These are phyloP conservation scores for Ruditapes philippinarum DNA, from an alignment of 1,140 invertebrate genomes.

Conservation along the genomic window DNA sequence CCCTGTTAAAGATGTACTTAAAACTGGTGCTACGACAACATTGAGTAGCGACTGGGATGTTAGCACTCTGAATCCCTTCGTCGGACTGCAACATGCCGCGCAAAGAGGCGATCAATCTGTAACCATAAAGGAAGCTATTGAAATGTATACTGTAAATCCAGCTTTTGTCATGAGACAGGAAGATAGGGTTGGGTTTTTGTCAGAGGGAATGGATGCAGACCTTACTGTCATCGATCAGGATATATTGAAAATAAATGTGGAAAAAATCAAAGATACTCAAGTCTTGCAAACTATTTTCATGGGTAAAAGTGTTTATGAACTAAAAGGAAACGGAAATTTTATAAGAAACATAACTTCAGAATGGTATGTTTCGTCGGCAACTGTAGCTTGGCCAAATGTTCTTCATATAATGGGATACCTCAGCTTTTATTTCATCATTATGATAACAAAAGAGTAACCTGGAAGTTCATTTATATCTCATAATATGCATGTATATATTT, in stretches of 20 bases:
- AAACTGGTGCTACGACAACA: constrained; percentile 51
- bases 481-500: too few species aligned
- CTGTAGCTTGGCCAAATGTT: too few species aligned
- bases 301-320: constrained; percentile 17
- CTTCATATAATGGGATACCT: too few species aligned
- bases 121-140: constrained; percentile 50
- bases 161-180: constrained; percentile 69
- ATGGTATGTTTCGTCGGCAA: too few species aligned
- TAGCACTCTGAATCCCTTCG: constrained; percentile 57
- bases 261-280: constrained; percentile 30
- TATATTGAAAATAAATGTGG: constrained; percentile 27
- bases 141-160: constrained; percentile 69
- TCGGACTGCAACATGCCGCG: constrained; percentile 61
- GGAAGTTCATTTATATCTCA: too few species aligned
- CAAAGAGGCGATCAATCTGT: constrained; percentile 57
- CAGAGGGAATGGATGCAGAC: constrained; percentile 65
- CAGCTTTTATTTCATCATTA: too few species aligned
- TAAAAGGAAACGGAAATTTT: too few species aligned
- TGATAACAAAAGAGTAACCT: too few species aligned
- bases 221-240: constrained; percentile 62
- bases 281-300: constrained; percentile 53
- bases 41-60: constrained; percentile 71
- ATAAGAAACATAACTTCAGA: too few species aligned
- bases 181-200: constrained; percentile 53
- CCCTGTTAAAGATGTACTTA: constrained; percentile 33